phyloP scores from a whole-genome alignment of 2,797 vertebrate species.

The Meriones psammophilus region DNA sequence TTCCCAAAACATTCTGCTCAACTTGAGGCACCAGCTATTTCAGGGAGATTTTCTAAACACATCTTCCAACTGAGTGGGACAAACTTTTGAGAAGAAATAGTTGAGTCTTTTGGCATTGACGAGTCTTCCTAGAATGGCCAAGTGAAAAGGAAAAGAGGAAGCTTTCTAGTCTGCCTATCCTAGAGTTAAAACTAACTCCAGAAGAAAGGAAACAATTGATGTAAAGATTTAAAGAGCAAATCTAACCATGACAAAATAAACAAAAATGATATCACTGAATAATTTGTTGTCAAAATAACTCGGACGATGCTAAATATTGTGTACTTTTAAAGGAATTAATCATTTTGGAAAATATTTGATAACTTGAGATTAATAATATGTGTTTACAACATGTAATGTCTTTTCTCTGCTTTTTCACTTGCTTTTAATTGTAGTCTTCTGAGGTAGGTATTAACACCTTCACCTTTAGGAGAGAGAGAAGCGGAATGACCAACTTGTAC shows the following conservation, averaged over 20 bases:
- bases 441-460: not conserved
- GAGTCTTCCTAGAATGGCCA: conserved; percentile 25
- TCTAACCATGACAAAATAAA: not conserved
- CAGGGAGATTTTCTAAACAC: conserved; percentile 1
- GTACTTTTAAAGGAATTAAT: conserved; percentile 18
- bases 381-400: not conserved
- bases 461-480: not conserved
- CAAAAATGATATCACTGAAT: not conserved
- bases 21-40: conserved; percentile 56
- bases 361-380: not conserved
- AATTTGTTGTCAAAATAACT: conserved; percentile 17
- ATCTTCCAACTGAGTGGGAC: conserved; percentile 51
- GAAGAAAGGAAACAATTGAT: conserved; percentile 17
- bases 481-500: not conserved
- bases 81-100: conserved; percentile 54
- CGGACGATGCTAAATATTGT: not conserved
- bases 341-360: conserved; percentile 39
- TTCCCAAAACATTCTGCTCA: conserved; percentile 28
- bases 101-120: not conserved
- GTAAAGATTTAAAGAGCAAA: conserved; percentile 9
- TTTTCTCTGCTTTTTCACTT: conserved; percentile 8
- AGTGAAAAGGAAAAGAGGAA: not conserved
- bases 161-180: not conserved
- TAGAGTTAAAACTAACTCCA: conserved; percentile 17
- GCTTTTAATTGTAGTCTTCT: not conserved